Evolutionary conservation across 2,888 invertebrate genomes (phyloP), one percentile per base, ranked within the genome.

Genomic region (Erebia palarica): DNA sequence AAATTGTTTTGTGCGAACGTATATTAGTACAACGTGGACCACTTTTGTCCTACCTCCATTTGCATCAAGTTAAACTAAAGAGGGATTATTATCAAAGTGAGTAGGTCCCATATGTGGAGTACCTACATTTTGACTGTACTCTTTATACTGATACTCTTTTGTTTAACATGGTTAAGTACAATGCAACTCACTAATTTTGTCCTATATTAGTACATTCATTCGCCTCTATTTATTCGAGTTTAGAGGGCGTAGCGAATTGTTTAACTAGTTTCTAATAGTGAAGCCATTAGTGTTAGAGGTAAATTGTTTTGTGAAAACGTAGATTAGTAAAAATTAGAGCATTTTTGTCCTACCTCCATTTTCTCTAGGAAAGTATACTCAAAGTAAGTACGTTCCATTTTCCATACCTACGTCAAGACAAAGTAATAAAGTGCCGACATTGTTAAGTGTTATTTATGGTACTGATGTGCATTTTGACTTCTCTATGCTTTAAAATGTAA

Each of bases 191-290:
- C 18, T 21, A 61, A 63, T 63, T 18, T 18, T 16, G 10, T 18
- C 18, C 55, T 69, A 59, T 67, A 69, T 67, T 69, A 44, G 44
- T 44, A 44, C 44, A 11, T 44, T 11, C 11, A 44, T 14, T 13
- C 51, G 51, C 7, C 89, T 90, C 88, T 89, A 87, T 90, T 89
- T 84, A 87, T 84, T 83, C 83, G 84, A 79, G 76, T 84, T 82
- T 78, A 77, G 81, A 78, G 82, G 84, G 86, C 86, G 82, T 85
- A 79, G 75, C 74, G 71, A 76, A 77, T 74, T 75, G 77, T 77
- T 77, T 78, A 77, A 77, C 78, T 78, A 79, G 77, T 78, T 78
- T 77, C 78, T 78, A 80, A 81, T 80, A 78, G 78, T 78, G 75
- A 76, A 74, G 71, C 74, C 72, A 75, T 76, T 77, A 76, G 70